Conservation (phyloP, 2,113 vertebrate species). For the Elachura formosa region DNA sequence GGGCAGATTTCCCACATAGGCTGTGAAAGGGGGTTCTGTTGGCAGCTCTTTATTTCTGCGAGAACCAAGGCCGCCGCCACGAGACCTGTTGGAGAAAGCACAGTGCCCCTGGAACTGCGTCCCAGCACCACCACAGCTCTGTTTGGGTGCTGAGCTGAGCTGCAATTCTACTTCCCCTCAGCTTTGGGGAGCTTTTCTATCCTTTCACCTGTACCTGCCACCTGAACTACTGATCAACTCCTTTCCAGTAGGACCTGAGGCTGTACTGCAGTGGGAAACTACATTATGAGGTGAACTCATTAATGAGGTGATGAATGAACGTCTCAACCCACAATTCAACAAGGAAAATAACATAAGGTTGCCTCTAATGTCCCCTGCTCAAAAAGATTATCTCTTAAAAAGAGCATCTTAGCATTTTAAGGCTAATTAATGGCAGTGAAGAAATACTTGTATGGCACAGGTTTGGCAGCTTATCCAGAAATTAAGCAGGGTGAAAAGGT, state of each 20-base stretch:
- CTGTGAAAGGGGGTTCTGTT: constrained; percentile 95
- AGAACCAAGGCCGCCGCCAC: constrained; percentile 80
- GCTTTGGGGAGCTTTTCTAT: background rate
- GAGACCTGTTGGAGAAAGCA: constrained; percentile 73
- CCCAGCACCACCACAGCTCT: background rate
- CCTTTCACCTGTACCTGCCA: background rate
- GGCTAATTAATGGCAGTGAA: background rate
- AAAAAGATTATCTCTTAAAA: background rate
- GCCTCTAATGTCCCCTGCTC: background rate
- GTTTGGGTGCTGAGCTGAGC: background rate
- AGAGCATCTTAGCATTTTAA: background rate
- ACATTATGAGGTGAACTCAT: background rate
- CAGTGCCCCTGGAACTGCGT: background rate
- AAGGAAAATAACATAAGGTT: background rate
- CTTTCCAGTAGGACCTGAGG: background rate
- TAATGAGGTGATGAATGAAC: background rate
- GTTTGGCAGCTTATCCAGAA: background rate
- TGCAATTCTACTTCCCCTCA: background rate
- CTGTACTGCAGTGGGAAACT: background rate
- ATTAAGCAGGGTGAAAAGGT: background rate
- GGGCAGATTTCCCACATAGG: constrained; percentile 94
- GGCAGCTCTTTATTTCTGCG: constrained; percentile 95
- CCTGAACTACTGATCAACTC: background rate
- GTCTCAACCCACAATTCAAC: background rate
- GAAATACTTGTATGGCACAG: background rate